A percentile compares a stretch with the other conserved stretches of the same genome.
phyloP scores from a whole-genome alignment of 35 echinoderm and acorn worm genomes.

The Eucidaris tribuloides region DNA sequence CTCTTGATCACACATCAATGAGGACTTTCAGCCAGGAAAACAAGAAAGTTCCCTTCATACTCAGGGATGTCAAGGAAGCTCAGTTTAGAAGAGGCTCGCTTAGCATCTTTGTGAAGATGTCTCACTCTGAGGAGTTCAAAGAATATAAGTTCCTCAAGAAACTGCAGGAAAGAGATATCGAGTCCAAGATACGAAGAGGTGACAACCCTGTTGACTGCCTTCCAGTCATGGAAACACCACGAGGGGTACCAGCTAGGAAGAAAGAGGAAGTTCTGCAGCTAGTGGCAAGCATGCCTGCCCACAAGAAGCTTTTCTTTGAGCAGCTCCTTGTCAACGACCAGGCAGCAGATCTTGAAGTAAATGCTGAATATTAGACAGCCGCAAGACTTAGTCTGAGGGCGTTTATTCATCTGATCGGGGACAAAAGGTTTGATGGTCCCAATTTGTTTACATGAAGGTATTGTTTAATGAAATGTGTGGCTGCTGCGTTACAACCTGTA shows the following conservation, averaged over 20 bases:
- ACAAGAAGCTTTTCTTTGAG: constrained; percentile 32
- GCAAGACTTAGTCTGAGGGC: too few relatives aligned
- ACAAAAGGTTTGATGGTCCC: too few relatives aligned
- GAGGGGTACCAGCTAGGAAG: constrained; percentile 12
- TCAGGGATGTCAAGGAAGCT: not conserved
- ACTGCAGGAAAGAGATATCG: not conserved
- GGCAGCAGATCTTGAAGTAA: constrained; percentile 22
- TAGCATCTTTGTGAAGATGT: not conserved
- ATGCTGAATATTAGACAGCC: too few relatives aligned
- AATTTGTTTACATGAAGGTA: too few relatives aligned
- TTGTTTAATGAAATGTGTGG: too few relatives aligned
- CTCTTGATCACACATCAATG: constrained; percentile 21
- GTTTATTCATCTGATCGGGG: too few relatives aligned
- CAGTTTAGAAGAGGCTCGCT: constrained; percentile 20
- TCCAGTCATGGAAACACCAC: not conserved
- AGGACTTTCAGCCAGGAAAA: not conserved
- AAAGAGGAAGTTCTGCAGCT: constrained; percentile 18
- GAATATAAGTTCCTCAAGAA: constrained; percentile 3
- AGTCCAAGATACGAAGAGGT: not conserved
- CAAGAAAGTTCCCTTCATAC: not conserved
- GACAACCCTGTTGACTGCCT: not conserved
- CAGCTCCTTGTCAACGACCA: not conserved
- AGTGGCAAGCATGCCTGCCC: not conserved
- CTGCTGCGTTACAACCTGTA: too few relatives aligned
- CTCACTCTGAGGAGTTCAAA: constrained; percentile 4